Percentiles rank a stretch among this genome's conserved stretches.
Conservation (phyloP, 1,140 invertebrate species). For the Neodiprion pinetum region DNA sequence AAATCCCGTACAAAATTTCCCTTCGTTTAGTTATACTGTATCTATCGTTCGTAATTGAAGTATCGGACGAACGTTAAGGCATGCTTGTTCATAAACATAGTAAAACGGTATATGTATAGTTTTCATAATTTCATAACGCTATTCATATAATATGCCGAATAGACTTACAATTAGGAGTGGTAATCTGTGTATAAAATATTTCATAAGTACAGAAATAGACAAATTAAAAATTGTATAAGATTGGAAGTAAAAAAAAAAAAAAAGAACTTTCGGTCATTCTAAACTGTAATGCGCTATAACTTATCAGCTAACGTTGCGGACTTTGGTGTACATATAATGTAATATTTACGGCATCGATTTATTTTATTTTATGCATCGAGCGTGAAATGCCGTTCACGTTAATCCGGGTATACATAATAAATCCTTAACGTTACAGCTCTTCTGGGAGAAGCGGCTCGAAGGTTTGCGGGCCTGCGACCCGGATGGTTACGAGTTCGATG, state of each 20-base stretch:
- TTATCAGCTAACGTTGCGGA: too few relatives aligned
- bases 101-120: neutral
- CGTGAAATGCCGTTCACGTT: neutral
- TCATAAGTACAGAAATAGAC: too few relatives aligned
- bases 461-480: conserved; percentile 87
- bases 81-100: neutral
- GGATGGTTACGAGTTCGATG: conserved; percentile 81
- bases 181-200: neutral
- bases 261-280: too few relatives aligned
- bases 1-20: neutral
- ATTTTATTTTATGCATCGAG: neutral
- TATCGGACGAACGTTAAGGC: neutral
- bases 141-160: too few relatives aligned
- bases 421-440: conserved; percentile 69
- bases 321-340: too few relatives aligned
- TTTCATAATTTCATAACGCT: too few relatives aligned
- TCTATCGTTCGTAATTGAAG: neutral
- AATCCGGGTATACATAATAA: neutral
- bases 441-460: conserved; percentile 97
- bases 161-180: neutral
- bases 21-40: neutral
- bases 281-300: too few relatives aligned
- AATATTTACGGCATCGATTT: too few relatives aligned
- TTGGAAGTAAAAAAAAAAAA: too few relatives aligned
- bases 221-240: too few relatives aligned